Evolutionary conservation across 2,113 vertebrate species (phyloP).

Genomic region (Caretta caretta): DNA sequence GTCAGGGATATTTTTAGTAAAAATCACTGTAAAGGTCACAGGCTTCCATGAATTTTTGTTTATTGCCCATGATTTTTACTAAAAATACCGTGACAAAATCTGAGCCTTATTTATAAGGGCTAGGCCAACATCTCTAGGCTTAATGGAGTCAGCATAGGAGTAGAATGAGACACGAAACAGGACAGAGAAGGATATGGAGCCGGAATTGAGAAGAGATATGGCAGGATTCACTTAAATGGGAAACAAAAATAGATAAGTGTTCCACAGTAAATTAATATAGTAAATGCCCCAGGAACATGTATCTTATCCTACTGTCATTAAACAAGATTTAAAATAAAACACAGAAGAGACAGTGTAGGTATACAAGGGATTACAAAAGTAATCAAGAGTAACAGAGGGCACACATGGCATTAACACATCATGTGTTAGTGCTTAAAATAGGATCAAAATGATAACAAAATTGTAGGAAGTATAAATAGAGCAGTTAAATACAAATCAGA

Average conservation of each 20-base stretch:
- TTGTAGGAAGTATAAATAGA: neutral
- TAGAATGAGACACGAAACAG: neutral
- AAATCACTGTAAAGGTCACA: too few relatives aligned
- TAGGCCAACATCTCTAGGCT: neutral
- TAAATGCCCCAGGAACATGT: neutral
- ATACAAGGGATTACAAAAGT: neutral
- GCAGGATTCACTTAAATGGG: neutral
- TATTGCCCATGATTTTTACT: too few relatives aligned
- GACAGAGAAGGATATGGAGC: neutral
- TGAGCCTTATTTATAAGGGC: neutral
- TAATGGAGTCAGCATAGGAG: neutral
- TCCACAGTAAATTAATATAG: neutral
- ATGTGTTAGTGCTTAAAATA: neutral
- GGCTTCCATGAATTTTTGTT: too few relatives aligned
- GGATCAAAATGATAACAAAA: neutral
- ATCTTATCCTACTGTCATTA: neutral
- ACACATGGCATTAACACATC: neutral
- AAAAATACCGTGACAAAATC: too few relatives aligned
- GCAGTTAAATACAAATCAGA: neutral
- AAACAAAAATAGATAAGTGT: neutral
- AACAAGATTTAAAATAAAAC: neutral
- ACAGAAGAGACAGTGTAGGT: neutral
- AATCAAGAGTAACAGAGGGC: neutral
- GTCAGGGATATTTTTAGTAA: too few relatives aligned
- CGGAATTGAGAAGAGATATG: neutral